Base-by-base conservation (phyloP, 2,113 vertebrate species). In the Tyrannus savana region DNA sequence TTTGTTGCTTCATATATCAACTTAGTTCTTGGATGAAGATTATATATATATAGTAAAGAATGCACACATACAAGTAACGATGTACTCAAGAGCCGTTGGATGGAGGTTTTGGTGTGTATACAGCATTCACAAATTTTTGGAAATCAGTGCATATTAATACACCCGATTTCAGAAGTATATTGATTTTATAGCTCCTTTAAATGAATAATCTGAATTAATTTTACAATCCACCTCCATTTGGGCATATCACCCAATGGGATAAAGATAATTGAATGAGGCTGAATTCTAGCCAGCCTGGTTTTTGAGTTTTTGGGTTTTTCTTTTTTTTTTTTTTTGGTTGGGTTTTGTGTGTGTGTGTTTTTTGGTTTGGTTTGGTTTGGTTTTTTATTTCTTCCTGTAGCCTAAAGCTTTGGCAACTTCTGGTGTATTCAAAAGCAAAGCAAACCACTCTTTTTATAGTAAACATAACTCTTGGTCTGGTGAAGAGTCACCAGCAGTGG, bases 401-500 rank as follows among this genome's bases (percentile, higher is more conserved):
- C 53, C 81, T 93, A 95, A 93, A 93, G 64, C 28, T 87, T 93
- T 77, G 56, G 66, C 86, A 95, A 55, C 93, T 96, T 90, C 59
- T 71, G 62, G 5, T 11, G 15, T 71, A 86, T 93, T 94, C 76
- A 95, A 95, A 96, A 92, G 22, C 75, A 89, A 95, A 95, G 84
- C 75, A 94, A 90, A 76, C 21, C 84, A 24, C 50, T 19, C 91
- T 97, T 94, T 97, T 97, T 92, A 95, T 81, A 93, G 92, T 97
- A 97, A 97, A 96, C 84, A 89, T 50, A 68, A 96, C 95, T 97
- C 84, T 93, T 90, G 93, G 87, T 96, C 85, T 96, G 93, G 95
- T 92, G 95, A 96, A 94, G 95, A 95, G 89, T 94, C 96, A 92
- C 90, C 87, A 97, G 95, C 94, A 96, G 91, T 97, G 96, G 95